Conservation (phyloP, 2,113 vertebrate genomes). For the Neodon shergylaensis region DNA sequence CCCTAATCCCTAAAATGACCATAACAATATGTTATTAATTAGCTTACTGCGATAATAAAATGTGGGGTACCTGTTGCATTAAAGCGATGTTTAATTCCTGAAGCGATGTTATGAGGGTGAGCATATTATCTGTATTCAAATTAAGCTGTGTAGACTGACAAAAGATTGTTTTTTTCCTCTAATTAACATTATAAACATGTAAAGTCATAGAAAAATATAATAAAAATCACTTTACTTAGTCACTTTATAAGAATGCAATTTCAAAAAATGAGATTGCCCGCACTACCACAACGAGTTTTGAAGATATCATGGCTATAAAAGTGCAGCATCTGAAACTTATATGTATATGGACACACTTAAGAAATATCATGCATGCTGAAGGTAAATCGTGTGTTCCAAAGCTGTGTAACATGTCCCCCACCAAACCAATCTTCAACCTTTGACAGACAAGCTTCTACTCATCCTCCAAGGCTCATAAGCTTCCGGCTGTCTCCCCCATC, state of each 20-base stretch:
- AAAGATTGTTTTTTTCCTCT: background rate
- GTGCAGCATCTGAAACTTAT: background rate
- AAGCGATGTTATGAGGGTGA: background rate
- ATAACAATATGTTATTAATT: slow-evolving; percentile 19
- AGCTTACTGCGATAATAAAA: background rate
- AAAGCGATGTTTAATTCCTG: background rate
- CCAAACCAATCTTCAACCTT: background rate
- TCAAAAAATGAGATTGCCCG: background rate
- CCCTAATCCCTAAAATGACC: background rate
- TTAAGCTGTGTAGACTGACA: background rate
- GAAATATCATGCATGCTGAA: background rate
- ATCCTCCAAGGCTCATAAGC: background rate
- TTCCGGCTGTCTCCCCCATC: background rate
- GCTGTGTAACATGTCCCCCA: background rate
- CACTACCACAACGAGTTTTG: background rate
- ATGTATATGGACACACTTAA: background rate
- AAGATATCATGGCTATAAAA: slow-evolving; percentile 7
- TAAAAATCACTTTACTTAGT: slow-evolving; percentile 44
- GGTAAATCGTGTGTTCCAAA: background rate
- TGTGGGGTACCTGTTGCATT: background rate
- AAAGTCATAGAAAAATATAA: background rate
- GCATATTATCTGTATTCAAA: slow-evolving; percentile 23
- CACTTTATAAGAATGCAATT: slow-evolving; percentile 19
- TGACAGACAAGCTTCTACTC: background rate
- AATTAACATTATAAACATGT: slow-evolving; percentile 3